A percentile compares a stretch with the other conserved stretches of the same genome.
phyloP scores from a whole-genome alignment of 2,797 vertebrate genomes.

The Dendrocincla fuliginosa region DNA sequence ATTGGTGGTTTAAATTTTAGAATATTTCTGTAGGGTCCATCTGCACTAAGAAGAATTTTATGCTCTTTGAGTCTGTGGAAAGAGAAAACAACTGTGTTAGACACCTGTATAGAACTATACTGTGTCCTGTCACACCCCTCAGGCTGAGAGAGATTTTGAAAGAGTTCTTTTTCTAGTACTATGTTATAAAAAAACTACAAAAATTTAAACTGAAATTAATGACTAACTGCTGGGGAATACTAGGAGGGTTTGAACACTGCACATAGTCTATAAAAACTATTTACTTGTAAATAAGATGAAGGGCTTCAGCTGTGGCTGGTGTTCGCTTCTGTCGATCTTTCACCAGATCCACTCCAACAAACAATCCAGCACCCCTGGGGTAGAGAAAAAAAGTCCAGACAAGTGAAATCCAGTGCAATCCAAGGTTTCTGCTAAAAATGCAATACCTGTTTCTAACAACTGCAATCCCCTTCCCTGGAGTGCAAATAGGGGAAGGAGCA shows the following conservation, averaged over 20 bases:
- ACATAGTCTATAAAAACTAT: not conserved
- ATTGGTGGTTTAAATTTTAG: conserved; percentile 97
- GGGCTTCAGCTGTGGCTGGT: conserved; percentile 93
- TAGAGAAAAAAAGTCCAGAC: not conserved
- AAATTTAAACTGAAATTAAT: not conserved
- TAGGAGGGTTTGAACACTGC: not conserved
- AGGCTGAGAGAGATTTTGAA: not conserved
- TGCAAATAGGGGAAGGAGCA: fast-evolving
- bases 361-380: conserved; percentile 89
- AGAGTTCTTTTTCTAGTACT: not conserved
- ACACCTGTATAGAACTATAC: not conserved
- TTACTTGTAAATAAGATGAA: conserved; percentile 93
- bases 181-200: not conserved
- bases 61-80: conserved; percentile 87
- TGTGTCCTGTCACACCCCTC: not conserved
- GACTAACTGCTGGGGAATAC: not conserved
- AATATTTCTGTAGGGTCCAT: conserved; percentile 93
- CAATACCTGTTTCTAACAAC: not conserved
- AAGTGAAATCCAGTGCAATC: not conserved
- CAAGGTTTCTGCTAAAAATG: not conserved
- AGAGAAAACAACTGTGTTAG: not conserved
- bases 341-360: conserved; percentile 93
- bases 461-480: not conserved
- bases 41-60: conserved; percentile 89
- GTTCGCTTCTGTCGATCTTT: conserved; percentile 84